These are phyloP conservation scores for Myotis vivesi DNA, from an alignment of 2,797 vertebrate genomes.

Conservation along the genomic window DNA sequence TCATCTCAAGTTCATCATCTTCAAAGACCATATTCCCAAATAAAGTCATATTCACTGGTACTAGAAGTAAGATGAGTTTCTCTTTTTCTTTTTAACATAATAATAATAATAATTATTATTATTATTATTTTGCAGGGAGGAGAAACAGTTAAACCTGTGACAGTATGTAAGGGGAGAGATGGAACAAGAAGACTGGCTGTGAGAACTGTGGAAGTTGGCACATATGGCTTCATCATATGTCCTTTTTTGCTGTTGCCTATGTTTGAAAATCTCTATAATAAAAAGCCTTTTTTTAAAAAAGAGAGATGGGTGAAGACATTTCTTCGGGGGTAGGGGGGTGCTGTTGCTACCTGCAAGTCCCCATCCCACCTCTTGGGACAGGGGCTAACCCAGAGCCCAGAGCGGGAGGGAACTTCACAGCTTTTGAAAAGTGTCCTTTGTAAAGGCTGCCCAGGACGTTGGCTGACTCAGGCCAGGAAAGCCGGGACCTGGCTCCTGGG, in stretches of 20 bases:
- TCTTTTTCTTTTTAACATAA: background rate
- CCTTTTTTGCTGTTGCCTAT: background rate
- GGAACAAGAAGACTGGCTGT: background rate
- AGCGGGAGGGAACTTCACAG: background rate
- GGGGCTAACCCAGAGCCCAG: background rate
- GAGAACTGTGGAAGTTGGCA: too few species aligned
- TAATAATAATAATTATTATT: background rate
- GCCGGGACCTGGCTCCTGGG: background rate
- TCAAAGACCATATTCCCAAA: background rate
- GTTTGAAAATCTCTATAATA: background rate
- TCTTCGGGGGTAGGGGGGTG: background rate
- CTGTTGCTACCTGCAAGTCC: background rate
- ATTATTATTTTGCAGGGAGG: background rate
- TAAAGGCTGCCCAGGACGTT: background rate
- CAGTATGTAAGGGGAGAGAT: background rate
- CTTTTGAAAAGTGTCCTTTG: background rate
- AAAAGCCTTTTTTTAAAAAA: background rate
- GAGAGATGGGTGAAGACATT: background rate
- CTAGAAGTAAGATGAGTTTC: background rate
- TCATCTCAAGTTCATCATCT: background rate
- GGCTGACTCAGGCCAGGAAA: background rate
- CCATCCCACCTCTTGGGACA: background rate
- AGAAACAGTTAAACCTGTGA: background rate
- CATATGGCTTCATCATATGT: background rate
- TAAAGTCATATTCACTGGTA: background rate